Evolutionary conservation across 2,888 invertebrate genomes (phyloP).

Genomic region (Cephonodes hylas): DNA sequence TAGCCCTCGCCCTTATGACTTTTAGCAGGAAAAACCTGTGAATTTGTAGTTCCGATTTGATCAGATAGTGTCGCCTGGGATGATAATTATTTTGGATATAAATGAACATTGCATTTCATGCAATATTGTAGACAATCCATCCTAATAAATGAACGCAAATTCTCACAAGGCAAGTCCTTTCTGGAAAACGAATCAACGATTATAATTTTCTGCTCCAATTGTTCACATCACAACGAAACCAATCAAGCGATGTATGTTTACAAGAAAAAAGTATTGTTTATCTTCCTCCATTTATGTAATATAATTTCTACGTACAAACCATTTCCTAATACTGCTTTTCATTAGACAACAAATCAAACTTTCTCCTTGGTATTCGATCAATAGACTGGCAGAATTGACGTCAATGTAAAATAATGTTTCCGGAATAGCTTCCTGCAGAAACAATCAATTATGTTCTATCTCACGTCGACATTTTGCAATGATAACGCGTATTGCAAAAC

Average conservation of each 20-base stretch:
- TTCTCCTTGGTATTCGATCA: constrained; percentile 9
- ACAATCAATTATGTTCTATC: constrained; percentile 37
- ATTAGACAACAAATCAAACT: constrained; percentile 12
- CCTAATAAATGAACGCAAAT: too few species aligned
- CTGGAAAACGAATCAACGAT: too few species aligned
- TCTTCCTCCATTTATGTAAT: not conserved
- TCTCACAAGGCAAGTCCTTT: too few species aligned
- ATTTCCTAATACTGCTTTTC: not conserved
- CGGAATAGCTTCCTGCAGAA: constrained; percentile 32
- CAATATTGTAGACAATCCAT: too few species aligned
- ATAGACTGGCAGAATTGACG: constrained; percentile 20
- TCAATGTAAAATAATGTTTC: constrained; percentile 24
- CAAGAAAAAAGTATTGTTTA: not conserved
- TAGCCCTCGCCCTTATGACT: too few species aligned
- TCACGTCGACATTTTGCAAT: constrained; percentile 27
- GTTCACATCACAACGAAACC: too few species aligned
- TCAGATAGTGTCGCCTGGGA: too few species aligned
- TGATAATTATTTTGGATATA: too few species aligned
- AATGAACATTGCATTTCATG: too few species aligned
- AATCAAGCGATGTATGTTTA: not conserved
- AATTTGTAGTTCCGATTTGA: too few species aligned
- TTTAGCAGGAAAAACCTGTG: too few species aligned
- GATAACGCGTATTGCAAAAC: constrained; percentile 26
- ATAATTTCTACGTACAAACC: not conserved
- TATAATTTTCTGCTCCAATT: too few species aligned